Percentiles rank a stretch among this genome's conserved stretches.
These are phyloP conservation scores for Lithophane socia DNA, from an alignment of 2,888 invertebrate genomes.

Conservation along the genomic window DNA sequence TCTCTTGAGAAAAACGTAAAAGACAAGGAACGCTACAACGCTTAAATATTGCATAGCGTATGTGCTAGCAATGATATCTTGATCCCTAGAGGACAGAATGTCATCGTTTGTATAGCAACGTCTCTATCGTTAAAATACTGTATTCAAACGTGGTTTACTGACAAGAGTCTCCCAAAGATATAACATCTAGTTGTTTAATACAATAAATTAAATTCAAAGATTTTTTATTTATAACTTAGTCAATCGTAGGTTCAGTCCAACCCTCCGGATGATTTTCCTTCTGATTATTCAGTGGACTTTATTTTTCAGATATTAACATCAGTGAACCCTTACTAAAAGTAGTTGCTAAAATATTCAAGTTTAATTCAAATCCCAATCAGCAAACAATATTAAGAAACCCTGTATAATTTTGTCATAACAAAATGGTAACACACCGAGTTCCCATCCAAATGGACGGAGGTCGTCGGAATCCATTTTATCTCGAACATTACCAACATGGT, in stretches of 20 bases:
- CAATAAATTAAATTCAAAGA: not conserved
- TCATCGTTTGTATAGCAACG: not conserved
- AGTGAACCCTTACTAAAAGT: not conserved
- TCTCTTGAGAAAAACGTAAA: not conserved
- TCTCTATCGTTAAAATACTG: not conserved
- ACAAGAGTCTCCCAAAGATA: not conserved
- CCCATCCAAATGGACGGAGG: conserved; percentile 56
- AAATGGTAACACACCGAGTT: conserved; percentile 48
- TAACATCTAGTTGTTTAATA: not conserved
- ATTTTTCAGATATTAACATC: not conserved
- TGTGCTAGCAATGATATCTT: conserved; percentile 17
- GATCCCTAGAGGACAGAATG: conserved; percentile 18
- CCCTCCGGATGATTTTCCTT: not conserved
- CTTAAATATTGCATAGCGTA: conserved; percentile 16
- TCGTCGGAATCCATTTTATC: conserved; percentile 69
- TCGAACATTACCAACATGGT: conserved; percentile 70
- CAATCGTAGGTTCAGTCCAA: not conserved
- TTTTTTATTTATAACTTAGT: not conserved
- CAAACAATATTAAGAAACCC: conserved; percentile 8
- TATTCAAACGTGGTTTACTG: conserved; percentile 2
- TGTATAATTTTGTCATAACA: conserved; percentile 37
- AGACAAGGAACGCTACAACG: conserved; percentile 6
- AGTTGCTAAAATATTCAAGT: not conserved
- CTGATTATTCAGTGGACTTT: not conserved
- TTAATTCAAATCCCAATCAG: conserved; percentile 11